These are phyloP conservation scores for Hirtodrosophila alboralis DNA, from an alignment of 2,888 invertebrate species.

Conservation along the genomic window DNA sequence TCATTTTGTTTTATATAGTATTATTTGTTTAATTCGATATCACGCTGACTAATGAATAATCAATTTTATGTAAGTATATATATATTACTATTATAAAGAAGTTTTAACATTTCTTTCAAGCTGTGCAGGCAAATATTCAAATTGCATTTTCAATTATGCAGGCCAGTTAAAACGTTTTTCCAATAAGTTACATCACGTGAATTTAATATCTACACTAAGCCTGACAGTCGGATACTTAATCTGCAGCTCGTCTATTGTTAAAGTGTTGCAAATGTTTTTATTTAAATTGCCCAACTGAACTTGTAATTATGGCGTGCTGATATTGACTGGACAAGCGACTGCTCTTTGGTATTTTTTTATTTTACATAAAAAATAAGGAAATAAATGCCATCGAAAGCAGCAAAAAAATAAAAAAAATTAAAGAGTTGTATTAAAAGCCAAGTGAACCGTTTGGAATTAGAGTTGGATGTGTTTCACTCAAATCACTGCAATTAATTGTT, in stretches of 20 bases:
- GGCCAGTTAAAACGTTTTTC: constrained; percentile 57
- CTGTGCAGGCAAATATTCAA: constrained; percentile 33
- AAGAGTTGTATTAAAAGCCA: constrained; percentile 57
- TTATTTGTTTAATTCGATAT: not conserved
- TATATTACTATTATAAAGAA: constrained; percentile 1
- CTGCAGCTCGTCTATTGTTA: constrained; percentile 63
- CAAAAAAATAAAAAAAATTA: no score
- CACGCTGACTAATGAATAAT: not conserved
- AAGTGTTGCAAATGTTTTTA: constrained; percentile 77
- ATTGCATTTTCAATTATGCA: constrained; percentile 34
- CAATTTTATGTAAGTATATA: constrained; percentile 9
- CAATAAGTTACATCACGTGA: constrained; percentile 72
- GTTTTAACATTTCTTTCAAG: constrained; percentile 9
- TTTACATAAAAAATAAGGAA: constrained; percentile 65
- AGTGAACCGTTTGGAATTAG: constrained; percentile 49
- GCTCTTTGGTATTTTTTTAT: constrained; percentile 48
- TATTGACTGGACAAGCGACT: constrained; percentile 34
- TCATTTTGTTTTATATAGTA: not conserved
- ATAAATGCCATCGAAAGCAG: constrained; percentile 33
- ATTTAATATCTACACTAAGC: constrained; percentile 28
- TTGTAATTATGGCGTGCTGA: constrained; percentile 67
- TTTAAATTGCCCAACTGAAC: constrained; percentile 77
- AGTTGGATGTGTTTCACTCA: constrained; percentile 43
- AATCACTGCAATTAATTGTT: constrained; percentile 72
- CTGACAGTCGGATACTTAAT: constrained; percentile 18